Base-by-base conservation (phyloP, 2,797 vertebrate genomes). In the Monodelphis domestica region DNA sequence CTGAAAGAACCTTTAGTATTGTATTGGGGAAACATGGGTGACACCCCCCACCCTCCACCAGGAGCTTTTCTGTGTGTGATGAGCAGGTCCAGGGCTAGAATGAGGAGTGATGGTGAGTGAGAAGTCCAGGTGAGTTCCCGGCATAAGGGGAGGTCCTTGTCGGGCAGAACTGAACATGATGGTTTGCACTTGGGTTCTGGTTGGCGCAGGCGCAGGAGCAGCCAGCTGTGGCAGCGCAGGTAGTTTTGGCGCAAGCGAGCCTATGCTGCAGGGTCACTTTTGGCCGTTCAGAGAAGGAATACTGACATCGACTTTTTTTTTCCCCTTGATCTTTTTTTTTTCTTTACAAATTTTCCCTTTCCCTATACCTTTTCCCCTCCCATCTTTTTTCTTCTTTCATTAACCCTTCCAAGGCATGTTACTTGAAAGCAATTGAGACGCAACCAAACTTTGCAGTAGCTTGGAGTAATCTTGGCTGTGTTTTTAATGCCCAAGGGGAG, bases 241-340 rank as follows among this genome's bases (percentile, higher is more conserved):
- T 99, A 99, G 99, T 99, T 97, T 98, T 98, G 91, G 99, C 99
- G 99, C 99, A 98, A 53, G 99, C 99, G 98, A 99, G 99, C 99
- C 99, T 99, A 98, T 99, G 99, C 99, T 99, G 99, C 98, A 99
- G 99, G 99, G 99, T 99, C 99, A 99, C 99, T 99, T 99, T 99
- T 99, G 99, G 98, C 98, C 98, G 98, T 99, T 98, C 97, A 97
- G 98, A 99, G 99, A 98, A 98, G 50, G 93, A 98, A 98, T 98
- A 99, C 99, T 99, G 99, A 99, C 99, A 98, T 98, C 98, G 94
- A 94, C 92, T 97, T 93, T 96, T 98, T 97, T 94, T 96, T 93
- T 94, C 94, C 90, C 59, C 93, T 97, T 93, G 97, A 91, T 98
- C 98, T 98, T 97, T 96, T 98, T n/a, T 98, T 98, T 97, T 97